Percentiles rank a stretch among this genome's conserved stretches.
These are phyloP conservation scores for Nycteola revayana DNA, from an alignment of 2,888 invertebrate genomes.

Conservation along the genomic window DNA sequence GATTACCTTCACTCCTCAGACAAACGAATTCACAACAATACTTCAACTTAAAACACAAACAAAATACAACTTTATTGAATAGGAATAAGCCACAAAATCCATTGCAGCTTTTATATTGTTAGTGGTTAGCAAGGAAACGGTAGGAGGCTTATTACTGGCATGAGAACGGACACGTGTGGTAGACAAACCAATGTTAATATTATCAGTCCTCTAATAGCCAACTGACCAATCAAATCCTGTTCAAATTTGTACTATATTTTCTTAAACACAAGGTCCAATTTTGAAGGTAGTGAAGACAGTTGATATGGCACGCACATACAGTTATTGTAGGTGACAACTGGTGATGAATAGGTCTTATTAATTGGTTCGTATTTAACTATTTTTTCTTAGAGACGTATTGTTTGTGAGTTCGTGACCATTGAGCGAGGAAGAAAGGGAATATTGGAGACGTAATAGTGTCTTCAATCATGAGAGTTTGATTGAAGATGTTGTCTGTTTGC, in stretches of 20 bases:
- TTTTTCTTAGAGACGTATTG: too few species aligned
- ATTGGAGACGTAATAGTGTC: too few species aligned
- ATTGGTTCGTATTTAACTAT: constrained; percentile 25
- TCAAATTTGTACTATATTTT: too few species aligned
- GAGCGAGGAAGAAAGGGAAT: not conserved
- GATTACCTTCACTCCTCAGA: not conserved
- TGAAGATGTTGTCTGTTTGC: too few species aligned
- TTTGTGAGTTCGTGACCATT: not conserved
- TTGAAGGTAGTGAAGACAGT: too few species aligned
- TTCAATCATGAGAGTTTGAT: too few species aligned
- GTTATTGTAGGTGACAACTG: constrained; percentile 36
- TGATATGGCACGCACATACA: too few species aligned
- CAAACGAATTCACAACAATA: constrained; percentile 7
- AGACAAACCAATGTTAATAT: constrained; percentile 23
- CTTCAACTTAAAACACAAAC: not conserved
- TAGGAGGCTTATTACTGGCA: constrained; percentile 54
- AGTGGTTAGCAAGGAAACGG: constrained; percentile 26
- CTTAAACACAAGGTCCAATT: too few species aligned
- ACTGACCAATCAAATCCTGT: too few species aligned
- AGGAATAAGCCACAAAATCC: constrained; percentile 8
- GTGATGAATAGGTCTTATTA: constrained; percentile 41
- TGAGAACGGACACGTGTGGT: constrained; percentile 48
- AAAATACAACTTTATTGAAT: not conserved
- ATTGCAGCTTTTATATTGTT: constrained; percentile 1
- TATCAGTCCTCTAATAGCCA: constrained; percentile 6